A percentile compares a stretch with the other conserved stretches of the same genome.
phyloP scores from a whole-genome alignment of 1,140 invertebrate genomes.

The Aleiodes sp. region DNA sequence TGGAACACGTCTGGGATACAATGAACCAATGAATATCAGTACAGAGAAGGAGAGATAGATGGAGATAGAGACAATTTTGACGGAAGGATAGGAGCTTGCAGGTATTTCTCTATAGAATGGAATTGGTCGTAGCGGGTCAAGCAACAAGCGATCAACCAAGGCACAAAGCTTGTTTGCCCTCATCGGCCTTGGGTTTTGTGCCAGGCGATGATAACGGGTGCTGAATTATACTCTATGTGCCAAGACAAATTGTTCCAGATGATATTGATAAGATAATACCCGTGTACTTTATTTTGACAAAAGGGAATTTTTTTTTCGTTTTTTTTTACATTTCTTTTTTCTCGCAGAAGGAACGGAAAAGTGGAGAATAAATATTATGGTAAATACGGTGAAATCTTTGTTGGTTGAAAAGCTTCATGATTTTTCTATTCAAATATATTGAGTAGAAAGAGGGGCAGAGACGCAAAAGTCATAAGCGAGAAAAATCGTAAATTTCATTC shows the following conservation, averaged over 20 bases:
- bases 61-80: neutral
- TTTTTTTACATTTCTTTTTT: too few relatives aligned
- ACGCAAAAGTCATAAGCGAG: constrained; percentile 18
- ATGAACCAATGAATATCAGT: constrained; percentile 18
- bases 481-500: constrained; percentile 38
- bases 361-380: too few relatives aligned
- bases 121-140: neutral
- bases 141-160: constrained; percentile 30
- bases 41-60: neutral
- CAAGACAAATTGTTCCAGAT: neutral
- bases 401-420: neutral
- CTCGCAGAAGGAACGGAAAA: too few relatives aligned
- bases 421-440: constrained; percentile 1
- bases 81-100: neutral
- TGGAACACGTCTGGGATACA: constrained; percentile 13
- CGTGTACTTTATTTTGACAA: neutral
- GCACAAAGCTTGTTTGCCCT: neutral
- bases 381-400: neutral
- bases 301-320: too few relatives aligned
- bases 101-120: neutral
- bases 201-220: neutral
- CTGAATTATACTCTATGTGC: neutral
- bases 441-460: neutral
- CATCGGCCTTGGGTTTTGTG: neutral
- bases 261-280: neutral